These are phyloP conservation scores for Blastobasis lacticolella DNA, from an alignment of 2,888 invertebrate genomes.

Conservation along the genomic window DNA sequence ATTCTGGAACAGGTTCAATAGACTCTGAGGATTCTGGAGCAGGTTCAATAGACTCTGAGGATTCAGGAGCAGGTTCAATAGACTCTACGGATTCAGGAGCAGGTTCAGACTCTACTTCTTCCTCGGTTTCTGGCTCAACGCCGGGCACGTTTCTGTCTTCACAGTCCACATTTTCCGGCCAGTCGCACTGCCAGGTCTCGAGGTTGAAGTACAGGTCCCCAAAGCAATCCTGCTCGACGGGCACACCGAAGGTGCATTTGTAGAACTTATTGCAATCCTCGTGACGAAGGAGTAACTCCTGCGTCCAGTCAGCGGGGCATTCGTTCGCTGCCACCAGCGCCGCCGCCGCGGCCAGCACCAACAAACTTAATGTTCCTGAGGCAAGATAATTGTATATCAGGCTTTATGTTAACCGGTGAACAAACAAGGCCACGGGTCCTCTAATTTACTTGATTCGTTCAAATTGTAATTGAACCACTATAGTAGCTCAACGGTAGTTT, in stretches of 20 bases:
- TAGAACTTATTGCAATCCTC: slow-evolving; percentile 77
- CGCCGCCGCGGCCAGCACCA: slow-evolving; percentile 16
- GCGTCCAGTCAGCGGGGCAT: slow-evolving; percentile 47
- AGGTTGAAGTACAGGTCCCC: slow-evolving; percentile 72
- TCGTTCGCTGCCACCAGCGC: slow-evolving; percentile 24
- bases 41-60: slow-evolving; percentile 2
- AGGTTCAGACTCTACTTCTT: slow-evolving; percentile 6
- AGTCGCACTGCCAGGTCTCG: slow-evolving; percentile 74
- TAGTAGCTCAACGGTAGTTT: no score
- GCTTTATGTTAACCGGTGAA: no score
- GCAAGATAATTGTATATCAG: background rate
- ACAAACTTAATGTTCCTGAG: background rate
- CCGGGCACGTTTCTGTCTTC: slow-evolving; percentile 41
- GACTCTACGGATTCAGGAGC: slow-evolving; percentile 7
- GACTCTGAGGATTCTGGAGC: slow-evolving; percentile 7
- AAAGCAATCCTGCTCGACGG: slow-evolving; percentile 74
- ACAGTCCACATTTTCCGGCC: slow-evolving; percentile 76
- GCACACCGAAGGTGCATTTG: slow-evolving; percentile 78
- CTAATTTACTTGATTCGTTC: no score
- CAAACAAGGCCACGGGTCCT: no score
- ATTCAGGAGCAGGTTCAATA: slow-evolving; percentile 3
- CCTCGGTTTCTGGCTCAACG: slow-evolving; percentile 6
- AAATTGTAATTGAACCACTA: no score
- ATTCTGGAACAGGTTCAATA: slow-evolving; percentile 4
- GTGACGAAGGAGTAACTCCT: slow-evolving; percentile 69